Percentiles rank a stretch among this genome's conserved stretches.
Evolutionary conservation across 2,113 vertebrate genomes (phyloP).

Genomic region (Rhinopomastus cyanomelas): DNA sequence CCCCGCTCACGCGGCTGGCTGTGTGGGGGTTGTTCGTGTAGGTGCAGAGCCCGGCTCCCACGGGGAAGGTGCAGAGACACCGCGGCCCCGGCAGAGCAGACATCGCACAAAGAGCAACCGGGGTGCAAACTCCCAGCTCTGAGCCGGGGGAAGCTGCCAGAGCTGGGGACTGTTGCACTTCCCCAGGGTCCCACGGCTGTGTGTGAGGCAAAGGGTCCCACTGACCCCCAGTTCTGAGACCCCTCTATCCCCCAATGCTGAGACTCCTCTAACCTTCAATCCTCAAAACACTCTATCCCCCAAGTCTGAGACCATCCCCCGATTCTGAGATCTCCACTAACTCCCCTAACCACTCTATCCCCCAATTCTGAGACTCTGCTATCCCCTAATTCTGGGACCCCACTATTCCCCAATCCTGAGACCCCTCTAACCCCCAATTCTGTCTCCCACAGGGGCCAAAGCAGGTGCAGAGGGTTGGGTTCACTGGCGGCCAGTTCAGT

Average conservation of each 20-base stretch:
- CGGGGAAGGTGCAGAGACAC: neutral
- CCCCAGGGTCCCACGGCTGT: too few relatives aligned
- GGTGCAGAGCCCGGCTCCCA: neutral
- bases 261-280: too few relatives aligned
- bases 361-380: too few relatives aligned
- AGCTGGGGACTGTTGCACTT: neutral
- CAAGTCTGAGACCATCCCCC: too few relatives aligned
- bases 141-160: neutral
- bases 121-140: neutral
- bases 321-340: too few relatives aligned
- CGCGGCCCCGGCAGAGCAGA: neutral
- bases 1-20: neutral
- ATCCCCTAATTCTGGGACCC: too few relatives aligned
- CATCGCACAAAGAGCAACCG: neutral
- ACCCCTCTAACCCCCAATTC: neutral
- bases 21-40: neutral
- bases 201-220: neutral
- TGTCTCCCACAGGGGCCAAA: neutral
- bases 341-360: too few relatives aligned
- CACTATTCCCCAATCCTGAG: too few relatives aligned
- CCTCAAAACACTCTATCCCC: too few relatives aligned
- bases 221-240: neutral
- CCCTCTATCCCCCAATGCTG: neutral
- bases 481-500: neutral
- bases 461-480: neutral